These are phyloP conservation scores for Galerucella nymphaeae DNA, from an alignment of 2,888 invertebrate genomes.

Conservation along the genomic window DNA sequence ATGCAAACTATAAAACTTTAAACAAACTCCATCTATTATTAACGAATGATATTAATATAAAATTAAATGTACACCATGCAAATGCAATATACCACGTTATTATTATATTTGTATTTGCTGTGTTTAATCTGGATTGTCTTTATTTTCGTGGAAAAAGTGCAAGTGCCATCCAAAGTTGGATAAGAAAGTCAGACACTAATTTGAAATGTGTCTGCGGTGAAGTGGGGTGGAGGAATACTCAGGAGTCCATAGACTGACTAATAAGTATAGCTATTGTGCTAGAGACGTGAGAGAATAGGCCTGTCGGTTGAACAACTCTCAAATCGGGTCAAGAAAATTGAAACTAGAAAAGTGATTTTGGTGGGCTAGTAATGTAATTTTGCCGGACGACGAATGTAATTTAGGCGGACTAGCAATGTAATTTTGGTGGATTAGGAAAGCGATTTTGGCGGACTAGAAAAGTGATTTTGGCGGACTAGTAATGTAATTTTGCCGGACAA, in stretches of 20 bases:
- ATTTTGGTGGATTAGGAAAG: no score
- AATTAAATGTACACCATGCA: neutral
- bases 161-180: conserved; percentile 19
- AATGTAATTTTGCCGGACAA: no score
- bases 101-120: neutral
- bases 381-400: no score
- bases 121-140: conserved; percentile 12
- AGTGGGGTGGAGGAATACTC: conserved; percentile 8
- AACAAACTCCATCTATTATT: no score
- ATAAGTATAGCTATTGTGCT: conserved; percentile 25
- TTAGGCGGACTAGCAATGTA: no score
- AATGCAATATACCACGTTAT: neutral
- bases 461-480: no score
- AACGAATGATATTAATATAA: no score
- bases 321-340: no score
- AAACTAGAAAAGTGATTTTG: no score
- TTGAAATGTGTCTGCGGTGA: conserved; percentile 27
- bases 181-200: conserved; percentile 22
- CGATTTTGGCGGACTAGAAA: no score
- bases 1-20: no score
- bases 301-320: neutral
- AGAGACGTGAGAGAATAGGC: neutral
- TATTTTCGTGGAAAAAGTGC: conserved; percentile 17
- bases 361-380: no score
- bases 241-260: conserved; percentile 17